These are phyloP conservation scores for Thunnus albacares DNA, from an alignment of 2,797 vertebrate genomes.

Conservation along the genomic window DNA sequence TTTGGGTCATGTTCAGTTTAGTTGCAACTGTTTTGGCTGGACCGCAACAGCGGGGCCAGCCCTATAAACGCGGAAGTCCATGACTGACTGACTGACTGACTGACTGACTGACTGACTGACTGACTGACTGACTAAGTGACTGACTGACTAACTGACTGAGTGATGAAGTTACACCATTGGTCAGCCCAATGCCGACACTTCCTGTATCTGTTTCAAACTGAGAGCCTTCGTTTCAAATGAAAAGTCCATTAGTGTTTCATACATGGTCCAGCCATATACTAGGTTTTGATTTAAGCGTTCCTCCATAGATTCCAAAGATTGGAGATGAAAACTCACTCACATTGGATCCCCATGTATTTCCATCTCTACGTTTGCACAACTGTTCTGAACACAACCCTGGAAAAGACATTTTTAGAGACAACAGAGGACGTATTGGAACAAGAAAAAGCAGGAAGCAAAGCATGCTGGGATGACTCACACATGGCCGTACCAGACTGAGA, in stretches of 20 bases:
- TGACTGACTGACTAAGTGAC: too few species aligned
- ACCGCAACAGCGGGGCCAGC: too few species aligned
- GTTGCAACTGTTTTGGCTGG: slow-evolving; percentile 44
- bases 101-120: too few species aligned
- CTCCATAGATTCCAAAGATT: slow-evolving; percentile 34
- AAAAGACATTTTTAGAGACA: slow-evolving; percentile 67
- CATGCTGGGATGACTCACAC: slow-evolving; percentile 99
- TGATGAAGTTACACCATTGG: too few species aligned
- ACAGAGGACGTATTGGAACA: slow-evolving; percentile 71
- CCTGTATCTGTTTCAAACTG: too few species aligned
- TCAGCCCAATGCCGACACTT: too few species aligned
- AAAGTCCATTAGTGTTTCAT: too few species aligned
- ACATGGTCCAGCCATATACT: too few species aligned
- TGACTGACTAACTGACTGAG: too few species aligned
- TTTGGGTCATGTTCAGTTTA: slow-evolving; percentile 75
- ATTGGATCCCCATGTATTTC: slow-evolving; percentile 55
- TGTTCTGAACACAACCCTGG: slow-evolving; percentile 79
- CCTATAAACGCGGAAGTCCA: too few species aligned
- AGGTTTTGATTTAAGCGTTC: not conserved
- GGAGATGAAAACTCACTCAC: slow-evolving; percentile 70
- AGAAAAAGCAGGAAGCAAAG: slow-evolving; percentile 97
- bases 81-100: too few species aligned
- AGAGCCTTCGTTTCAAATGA: too few species aligned
- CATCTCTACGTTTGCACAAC: slow-evolving; percentile 67
- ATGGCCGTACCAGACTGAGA: slow-evolving; percentile 99